Evolutionary conservation across 92 coral and sea anemone species (phyloP).

Genomic region (Epizoanthus illoricatus): DNA sequence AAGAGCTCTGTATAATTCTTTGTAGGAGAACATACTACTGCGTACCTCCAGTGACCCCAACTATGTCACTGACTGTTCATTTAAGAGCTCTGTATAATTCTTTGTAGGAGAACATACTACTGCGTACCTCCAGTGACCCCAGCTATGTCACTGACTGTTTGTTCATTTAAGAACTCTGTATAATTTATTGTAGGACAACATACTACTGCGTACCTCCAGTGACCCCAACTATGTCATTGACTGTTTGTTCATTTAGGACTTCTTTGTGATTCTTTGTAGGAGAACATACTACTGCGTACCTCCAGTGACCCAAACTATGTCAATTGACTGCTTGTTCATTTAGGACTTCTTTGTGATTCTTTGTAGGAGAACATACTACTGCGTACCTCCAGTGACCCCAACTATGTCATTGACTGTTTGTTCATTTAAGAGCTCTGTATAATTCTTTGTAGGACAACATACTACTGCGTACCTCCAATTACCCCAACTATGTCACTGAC

Average conservation of each 20-base stretch:
- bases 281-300: no score
- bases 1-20: not conserved
- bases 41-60: conserved; percentile 71
- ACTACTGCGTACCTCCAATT: not conserved
- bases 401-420: no score
- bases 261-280: no score
- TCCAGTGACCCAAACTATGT: no score
- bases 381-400: no score
- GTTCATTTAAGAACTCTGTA: no score
- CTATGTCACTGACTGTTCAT: conserved; percentile 49
- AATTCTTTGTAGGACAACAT: not conserved
- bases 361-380: no score
- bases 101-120: conserved; percentile 65
- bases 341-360: no score
- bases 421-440: not conserved
- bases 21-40: conserved; percentile 68
- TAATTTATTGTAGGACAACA: no score
- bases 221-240: no score
- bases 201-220: no score
- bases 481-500: not conserved
- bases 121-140: conserved; percentile 72
- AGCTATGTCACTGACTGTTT: conserved; percentile 8
- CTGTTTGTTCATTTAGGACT: no score
- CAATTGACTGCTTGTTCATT: not conserved
- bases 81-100: not conserved